Evolutionary conservation across 1,140 invertebrate genomes (phyloP).

Genomic region (Eurosta solidaginis): DNA sequence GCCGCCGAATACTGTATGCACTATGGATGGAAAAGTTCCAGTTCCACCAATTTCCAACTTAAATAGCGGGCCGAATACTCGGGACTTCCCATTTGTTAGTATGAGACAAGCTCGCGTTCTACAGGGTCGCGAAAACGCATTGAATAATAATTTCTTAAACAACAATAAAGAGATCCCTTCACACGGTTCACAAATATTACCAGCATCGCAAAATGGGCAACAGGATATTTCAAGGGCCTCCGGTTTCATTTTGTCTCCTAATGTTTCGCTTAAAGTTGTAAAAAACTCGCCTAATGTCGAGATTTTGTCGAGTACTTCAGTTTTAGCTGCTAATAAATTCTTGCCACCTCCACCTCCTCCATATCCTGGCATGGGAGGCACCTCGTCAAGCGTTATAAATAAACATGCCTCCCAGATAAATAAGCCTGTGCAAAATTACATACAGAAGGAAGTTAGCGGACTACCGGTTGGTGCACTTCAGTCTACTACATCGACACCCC

Average conservation of each 20-base stretch:
- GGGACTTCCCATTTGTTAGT: too few species aligned
- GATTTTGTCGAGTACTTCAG: slow-evolving; percentile 33
- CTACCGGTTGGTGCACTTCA: slow-evolving; percentile 55
- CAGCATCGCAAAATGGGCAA: background rate
- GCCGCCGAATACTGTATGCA: too few species aligned
- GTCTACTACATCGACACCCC: slow-evolving; percentile 60
- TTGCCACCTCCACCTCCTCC: slow-evolving; percentile 61
- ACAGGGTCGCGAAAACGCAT: slow-evolving; percentile 61
- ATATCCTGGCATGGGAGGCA: slow-evolving; percentile 59
- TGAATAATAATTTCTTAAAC: background rate
- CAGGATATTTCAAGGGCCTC: slow-evolving; percentile 11
- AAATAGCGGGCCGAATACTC: too few species aligned
- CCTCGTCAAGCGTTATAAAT: slow-evolving; percentile 38
- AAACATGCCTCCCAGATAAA: slow-evolving; percentile 29
- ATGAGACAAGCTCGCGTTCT: slow-evolving; percentile 81
- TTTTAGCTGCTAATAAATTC: slow-evolving; percentile 47
- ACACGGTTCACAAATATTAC: background rate
- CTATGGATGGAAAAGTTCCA: too few species aligned
- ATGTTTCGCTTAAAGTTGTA: slow-evolving; percentile 51
- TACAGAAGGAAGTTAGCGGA: slow-evolving; percentile 20
- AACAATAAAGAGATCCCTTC: background rate
- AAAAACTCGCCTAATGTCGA: slow-evolving; percentile 50
- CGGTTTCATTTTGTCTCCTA: slow-evolving; percentile 46
- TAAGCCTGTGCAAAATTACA: slow-evolving; percentile 41
- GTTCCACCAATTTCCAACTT: too few species aligned